These are phyloP conservation scores for Lathronympha strigana DNA, from an alignment of 2,888 invertebrate species.

Conservation along the genomic window DNA sequence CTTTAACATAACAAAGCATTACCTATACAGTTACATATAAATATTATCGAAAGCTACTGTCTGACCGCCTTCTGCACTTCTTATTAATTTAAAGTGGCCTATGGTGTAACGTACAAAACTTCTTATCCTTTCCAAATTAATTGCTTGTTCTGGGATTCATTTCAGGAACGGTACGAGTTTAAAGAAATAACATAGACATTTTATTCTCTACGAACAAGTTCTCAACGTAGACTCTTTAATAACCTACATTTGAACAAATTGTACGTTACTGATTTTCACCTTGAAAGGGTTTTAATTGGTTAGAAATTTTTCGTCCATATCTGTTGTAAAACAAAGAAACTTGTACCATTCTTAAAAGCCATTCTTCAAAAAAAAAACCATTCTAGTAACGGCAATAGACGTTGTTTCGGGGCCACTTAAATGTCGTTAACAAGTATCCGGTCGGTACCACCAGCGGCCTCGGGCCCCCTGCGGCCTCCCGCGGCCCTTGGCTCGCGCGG, in stretches of 20 bases:
- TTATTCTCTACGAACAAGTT: no score
- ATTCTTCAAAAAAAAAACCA: no score
- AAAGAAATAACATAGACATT: not conserved
- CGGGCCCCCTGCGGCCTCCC: not conserved
- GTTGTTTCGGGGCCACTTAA: conserved; percentile 5
- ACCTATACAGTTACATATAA: conserved; percentile 40
- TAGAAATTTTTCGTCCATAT: no score
- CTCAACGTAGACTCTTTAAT: no score
- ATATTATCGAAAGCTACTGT: conserved; percentile 40
- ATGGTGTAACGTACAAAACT: conserved; percentile 1
- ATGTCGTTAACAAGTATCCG: conserved; percentile 8
- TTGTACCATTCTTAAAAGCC: not conserved
- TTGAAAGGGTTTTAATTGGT: no score
- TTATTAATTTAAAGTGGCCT: conserved; percentile 11
- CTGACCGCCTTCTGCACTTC: conserved; percentile 4
- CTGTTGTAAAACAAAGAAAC: no score
- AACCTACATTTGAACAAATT: no score
- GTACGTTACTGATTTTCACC: no score
- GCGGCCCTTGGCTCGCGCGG: not conserved
- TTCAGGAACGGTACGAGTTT: not conserved
- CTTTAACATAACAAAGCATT: conserved; percentile 32
- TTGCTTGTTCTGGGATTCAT: not conserved
- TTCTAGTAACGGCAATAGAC: not conserved
- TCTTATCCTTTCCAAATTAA: not conserved
- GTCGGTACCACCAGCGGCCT: not conserved